These are phyloP conservation scores for Drosophila hawaiiensis DNA, from an alignment of 2,888 invertebrate genomes.

Conservation along the genomic window DNA sequence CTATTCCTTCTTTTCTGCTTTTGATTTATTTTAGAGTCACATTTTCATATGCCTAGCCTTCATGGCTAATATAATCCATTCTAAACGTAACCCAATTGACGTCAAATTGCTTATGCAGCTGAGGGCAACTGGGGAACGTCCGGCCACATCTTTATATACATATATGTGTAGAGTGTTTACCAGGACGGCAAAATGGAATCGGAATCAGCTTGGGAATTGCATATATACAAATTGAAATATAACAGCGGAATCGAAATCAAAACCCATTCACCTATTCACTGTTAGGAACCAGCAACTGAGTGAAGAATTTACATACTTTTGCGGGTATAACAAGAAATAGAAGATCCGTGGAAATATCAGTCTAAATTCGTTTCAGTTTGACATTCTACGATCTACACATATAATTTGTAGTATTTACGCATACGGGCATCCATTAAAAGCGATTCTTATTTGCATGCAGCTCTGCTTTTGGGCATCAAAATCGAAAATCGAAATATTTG, in stretches of 20 bases:
- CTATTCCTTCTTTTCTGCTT: constrained; percentile 11
- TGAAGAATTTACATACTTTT: too few relatives aligned
- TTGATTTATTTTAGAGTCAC: constrained; percentile 37
- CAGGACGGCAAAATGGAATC: background rate
- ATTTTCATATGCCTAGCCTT: constrained; percentile 39
- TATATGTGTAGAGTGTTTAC: constrained; percentile 10
- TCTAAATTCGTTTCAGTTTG: background rate
- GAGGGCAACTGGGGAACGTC: constrained; percentile 37
- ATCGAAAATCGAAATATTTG: constrained; percentile 48
- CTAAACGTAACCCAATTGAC: constrained; percentile 46
- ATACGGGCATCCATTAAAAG: constrained; percentile 44
- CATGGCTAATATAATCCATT: constrained; percentile 13
- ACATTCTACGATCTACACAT: background rate
- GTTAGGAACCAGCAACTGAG: too few relatives aligned
- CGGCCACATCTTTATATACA: constrained; percentile 24
- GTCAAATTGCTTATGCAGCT: constrained; percentile 76
- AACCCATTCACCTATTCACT: too few relatives aligned
- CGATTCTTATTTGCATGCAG: constrained; percentile 48
- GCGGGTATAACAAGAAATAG: too few relatives aligned
- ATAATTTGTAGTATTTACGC: constrained; percentile 28
- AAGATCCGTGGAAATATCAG: too few relatives aligned
- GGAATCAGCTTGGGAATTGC: too few relatives aligned
- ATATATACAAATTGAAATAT: too few relatives aligned
- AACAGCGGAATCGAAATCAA: too few relatives aligned
- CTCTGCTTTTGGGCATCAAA: constrained; percentile 53